Conservation (phyloP, 2,113 vertebrate genomes). For the Lates calcarifer region DNA sequence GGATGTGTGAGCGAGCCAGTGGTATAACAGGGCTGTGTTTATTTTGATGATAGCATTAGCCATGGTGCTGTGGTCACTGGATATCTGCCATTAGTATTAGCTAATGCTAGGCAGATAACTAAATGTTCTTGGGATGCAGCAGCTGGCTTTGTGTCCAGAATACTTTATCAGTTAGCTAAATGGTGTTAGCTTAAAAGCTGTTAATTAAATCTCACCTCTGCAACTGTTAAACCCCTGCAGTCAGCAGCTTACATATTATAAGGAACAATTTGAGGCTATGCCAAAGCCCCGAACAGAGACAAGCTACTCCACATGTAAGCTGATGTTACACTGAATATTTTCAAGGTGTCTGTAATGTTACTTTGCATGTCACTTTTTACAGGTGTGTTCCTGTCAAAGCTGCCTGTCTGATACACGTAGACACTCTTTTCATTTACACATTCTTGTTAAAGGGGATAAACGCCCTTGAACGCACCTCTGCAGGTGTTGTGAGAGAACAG, state of each 20-base stretch:
- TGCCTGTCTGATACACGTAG: background rate
- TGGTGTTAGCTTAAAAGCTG: conserved; percentile 37
- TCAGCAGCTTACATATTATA: conserved; percentile 21
- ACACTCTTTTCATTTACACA: background rate
- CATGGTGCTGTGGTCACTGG: background rate
- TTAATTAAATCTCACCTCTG: conserved; percentile 37
- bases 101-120: background rate
- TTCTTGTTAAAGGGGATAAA: background rate
- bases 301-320: background rate
- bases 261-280: background rate
- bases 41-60: background rate
- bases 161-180: conserved; percentile 26
- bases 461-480: background rate
- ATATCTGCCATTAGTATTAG: background rate
- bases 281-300: conserved; percentile 11
- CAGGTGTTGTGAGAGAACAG: background rate
- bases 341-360: background rate
- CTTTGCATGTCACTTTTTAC: background rate
- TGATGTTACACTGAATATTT: background rate
- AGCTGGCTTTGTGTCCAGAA: conserved; percentile 19
- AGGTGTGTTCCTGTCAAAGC: background rate
- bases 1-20: background rate
- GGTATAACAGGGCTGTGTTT: background rate
- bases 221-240: conserved; percentile 10
- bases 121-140: background rate